Evolutionary conservation across 2,113 vertebrate species (phyloP).

Genomic region (Xenopus laevis): DNA sequence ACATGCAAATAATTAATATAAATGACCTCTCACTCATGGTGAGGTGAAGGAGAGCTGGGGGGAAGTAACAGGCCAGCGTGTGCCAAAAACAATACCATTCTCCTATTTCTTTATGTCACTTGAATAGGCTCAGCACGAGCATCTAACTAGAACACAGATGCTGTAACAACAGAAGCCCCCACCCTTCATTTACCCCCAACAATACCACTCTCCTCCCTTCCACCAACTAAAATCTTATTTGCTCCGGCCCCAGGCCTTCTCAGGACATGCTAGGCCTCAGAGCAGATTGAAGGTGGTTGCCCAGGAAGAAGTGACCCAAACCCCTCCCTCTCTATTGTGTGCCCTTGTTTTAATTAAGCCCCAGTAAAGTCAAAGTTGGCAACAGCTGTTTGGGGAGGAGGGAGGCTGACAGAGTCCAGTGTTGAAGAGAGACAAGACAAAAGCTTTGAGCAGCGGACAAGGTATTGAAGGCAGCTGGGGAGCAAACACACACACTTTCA

Average conservation of each 20-base stretch:
- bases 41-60: conserved; percentile 55
- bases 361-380: conserved; percentile 54
- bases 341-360: conserved; percentile 47
- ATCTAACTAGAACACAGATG: conserved; percentile 37
- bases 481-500: conserved; percentile 22
- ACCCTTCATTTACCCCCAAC: conserved; percentile 51
- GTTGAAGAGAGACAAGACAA: conserved; percentile 28
- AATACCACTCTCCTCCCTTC: conserved; percentile 35
- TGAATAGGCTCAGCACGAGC: conserved; percentile 32
- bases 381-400: conserved; percentile 67
- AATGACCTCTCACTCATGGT: conserved; percentile 54
- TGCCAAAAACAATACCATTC: conserved; percentile 65
- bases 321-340: conserved; percentile 33
- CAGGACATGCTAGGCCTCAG: conserved; percentile 20
- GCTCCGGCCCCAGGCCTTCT: conserved; percentile 47
- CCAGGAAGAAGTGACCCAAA: conserved; percentile 46
- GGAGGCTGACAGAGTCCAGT: conserved; percentile 32
- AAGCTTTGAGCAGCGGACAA: conserved; percentile 19
- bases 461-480: conserved; percentile 33
- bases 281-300: conserved; percentile 46
- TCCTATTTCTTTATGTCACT: conserved; percentile 32
- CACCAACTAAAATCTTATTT: conserved; percentile 48
- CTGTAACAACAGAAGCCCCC: conserved; percentile 57
- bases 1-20: conserved; percentile 58
- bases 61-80: conserved; percentile 68